These are phyloP conservation scores for Sapayoa aenigma DNA, from an alignment of 2,113 vertebrate species.

Conservation along the genomic window DNA sequence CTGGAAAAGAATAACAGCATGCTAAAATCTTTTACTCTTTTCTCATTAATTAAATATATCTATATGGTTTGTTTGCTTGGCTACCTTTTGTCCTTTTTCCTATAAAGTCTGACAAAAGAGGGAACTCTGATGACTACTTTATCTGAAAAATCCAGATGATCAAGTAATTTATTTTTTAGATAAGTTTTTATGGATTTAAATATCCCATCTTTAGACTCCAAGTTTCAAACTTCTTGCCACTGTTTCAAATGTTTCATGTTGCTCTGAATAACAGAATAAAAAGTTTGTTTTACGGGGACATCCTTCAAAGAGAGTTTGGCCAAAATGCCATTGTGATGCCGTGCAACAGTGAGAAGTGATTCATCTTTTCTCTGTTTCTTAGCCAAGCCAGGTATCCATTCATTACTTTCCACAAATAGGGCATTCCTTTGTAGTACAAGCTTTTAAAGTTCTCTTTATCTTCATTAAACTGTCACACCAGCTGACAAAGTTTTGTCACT, in stretches of 20 bases:
- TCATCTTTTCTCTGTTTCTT: constrained; percentile 34
- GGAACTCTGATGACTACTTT: neutral
- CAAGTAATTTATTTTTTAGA: neutral
- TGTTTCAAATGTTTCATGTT: neutral
- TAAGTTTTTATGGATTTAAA: neutral
- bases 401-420: constrained; percentile 46
- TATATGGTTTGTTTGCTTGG: neutral
- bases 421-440: neutral
- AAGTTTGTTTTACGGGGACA: neutral
- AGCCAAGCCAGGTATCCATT: constrained; percentile 43
- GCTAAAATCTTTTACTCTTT: neutral
- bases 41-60: neutral
- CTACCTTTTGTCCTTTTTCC: neutral
- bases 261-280: neutral
- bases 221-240: neutral
- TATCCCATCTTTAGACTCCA: neutral
- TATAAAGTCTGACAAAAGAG: neutral
- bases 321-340: constrained; percentile 13
- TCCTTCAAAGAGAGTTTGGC: constrained; percentile 36
- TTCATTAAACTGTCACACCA: constrained; percentile 65
- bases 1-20: neutral
- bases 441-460: constrained; percentile 64
- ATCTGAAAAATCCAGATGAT: neutral
- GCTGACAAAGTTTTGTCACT: constrained; percentile 48
- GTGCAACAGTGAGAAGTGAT: constrained; percentile 14